Base-by-base conservation (phyloP, 1,140 invertebrate genomes). In the Tribolium madens region DNA sequence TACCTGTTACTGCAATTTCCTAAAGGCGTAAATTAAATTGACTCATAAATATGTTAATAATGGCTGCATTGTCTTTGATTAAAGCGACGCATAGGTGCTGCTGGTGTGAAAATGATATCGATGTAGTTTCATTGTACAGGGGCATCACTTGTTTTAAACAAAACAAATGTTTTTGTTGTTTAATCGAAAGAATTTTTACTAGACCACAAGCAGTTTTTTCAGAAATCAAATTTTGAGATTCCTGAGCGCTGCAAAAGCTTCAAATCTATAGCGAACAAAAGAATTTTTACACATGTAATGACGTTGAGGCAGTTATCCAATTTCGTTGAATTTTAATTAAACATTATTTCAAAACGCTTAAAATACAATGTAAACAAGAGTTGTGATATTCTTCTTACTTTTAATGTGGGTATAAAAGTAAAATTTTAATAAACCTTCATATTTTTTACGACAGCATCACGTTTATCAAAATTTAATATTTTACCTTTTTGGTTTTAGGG, bases 381-480 rank as follows among this genome's bases (percentile, higher is more conserved):
- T 42, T 42, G 36, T 42, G 21, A 26, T 26, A 42, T 3, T 36
- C 48, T 15, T 14, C 48, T 12, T 14, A 64, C 12, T 31, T 64
- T 64, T 64, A 64, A 64, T 18, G 36, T 1, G 7, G n/a, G n/a
- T 33, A 33, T 64, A 64, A 64, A 60, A 42, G 10, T 64, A 12
- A 36, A 64, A 31, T 64, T 64, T 64, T 31, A 10, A 10, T 13
- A 9, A 60, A 13, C 53, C 21, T 64, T 33, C 13, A 4, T 17
- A 42, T 17, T 64, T 64, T 64, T 64, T 64, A 64, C 12, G n/a
- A 1, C 12, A 33, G 26, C 9, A 3, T 64, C n/a, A 14, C 12
- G 14, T 64, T 64, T 64, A 64, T 64, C 57, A 64, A 64, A 64
- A 15, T 64, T 64, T 33, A 64, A 33, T n/a, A 33, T 33, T 33